Evolutionary conservation across 2,797 vertebrate species (phyloP).

Genomic region (Spondyliosoma cantharus): DNA sequence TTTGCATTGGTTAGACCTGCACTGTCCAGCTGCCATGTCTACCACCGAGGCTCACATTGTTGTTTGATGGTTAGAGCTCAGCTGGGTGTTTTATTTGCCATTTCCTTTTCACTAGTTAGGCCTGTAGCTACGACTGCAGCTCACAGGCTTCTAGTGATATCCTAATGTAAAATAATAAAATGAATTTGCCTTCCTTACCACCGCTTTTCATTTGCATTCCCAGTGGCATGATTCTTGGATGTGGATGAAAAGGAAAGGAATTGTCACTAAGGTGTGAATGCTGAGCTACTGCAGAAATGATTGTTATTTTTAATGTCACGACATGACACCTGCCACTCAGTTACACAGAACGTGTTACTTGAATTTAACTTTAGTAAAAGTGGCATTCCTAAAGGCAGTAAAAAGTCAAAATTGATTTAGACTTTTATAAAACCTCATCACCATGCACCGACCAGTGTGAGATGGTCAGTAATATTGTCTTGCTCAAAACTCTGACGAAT

Average conservation of each 20-base stretch:
- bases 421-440: not conserved
- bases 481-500: not conserved
- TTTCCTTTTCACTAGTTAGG: constrained; percentile 11
- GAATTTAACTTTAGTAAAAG: not conserved
- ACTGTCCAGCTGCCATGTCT: constrained; percentile 70
- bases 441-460: not conserved
- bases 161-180: not conserved
- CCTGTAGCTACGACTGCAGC: constrained; percentile 2
- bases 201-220: constrained; percentile 4
- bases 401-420: not conserved
- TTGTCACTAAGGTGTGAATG: constrained; percentile 14
- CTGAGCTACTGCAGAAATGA: not conserved
- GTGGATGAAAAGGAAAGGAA: constrained; percentile 6
- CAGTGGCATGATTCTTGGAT: not conserved
- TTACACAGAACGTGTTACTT: not conserved
- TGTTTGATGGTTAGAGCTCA: constrained; percentile 41
- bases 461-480: constrained; percentile 2
- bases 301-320: constrained; percentile 10
- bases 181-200: not conserved
- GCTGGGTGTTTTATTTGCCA: constrained; percentile 30
- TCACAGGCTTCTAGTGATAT: not conserved
- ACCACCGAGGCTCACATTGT: constrained; percentile 34
- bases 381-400: not conserved
- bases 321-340: constrained; percentile 7
- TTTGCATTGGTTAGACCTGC: constrained; percentile 62